Evolutionary conservation across 2,113 vertebrate species (phyloP), one percentile per base, ranked within the genome.

Genomic region (Sebastes schlegelii): DNA sequence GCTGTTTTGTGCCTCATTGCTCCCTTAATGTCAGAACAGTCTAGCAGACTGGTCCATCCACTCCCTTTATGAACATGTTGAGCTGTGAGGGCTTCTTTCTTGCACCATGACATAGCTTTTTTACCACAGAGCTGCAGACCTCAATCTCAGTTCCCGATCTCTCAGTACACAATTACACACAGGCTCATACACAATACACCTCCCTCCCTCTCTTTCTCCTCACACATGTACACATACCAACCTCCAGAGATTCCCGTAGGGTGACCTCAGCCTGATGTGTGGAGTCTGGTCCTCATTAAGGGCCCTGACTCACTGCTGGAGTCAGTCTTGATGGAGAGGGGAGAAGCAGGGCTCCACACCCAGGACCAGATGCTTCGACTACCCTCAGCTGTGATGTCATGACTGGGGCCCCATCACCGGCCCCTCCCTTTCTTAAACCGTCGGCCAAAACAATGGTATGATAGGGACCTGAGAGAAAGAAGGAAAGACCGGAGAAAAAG

Each of bases 281-380:
- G 75, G 62, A 88, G 91, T 95, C 95, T 96, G 95, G 92, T 94
- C 87, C 85, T 95, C 93, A 95, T 95, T 96, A 95, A 84, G 88
- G 76, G 64, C 74, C 85, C 82, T 92, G 90, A 95, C 89, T 93
- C 94, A 94, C 86, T 80, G 85, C 86, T 90, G 87, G 92, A 93
- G 94, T 87, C 86, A 79, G 90, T 84, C 75, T 83, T 85, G 90
- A 87, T 79, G 88, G 86, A 90, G 88, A 84, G 80, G 74, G 82
- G 85, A 78, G 88, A 84, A 82, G 87, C 74, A 85, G 83, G 73
- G 74, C 86, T 93, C 93, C 93, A 93, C 95, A 91, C 95, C 95
- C 94, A 82, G 69, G 82, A 93, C 92, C 95, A 96, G 94, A 95
- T 96, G 95, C 91, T 91, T 84, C n/a, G 23, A 55, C 90, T 92